These are phyloP conservation scores for Kudoa iwatai DNA, from an alignment of 30 jellyfish, hydroid and myxozoan genomes.

Conservation along the genomic window DNA sequence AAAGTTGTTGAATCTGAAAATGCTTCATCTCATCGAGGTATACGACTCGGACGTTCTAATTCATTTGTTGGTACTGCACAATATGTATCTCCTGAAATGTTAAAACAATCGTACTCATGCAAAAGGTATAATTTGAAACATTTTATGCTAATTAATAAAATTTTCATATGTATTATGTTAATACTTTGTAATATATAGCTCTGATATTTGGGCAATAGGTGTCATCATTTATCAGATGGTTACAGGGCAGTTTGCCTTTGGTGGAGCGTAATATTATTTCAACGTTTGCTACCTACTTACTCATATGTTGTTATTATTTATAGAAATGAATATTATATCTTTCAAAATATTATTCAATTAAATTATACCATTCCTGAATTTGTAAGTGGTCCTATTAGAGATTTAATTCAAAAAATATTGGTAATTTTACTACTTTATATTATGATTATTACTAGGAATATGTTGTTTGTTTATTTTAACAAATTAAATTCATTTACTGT, in stretches of 20 bases:
- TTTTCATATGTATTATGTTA: neutral
- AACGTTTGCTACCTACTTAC: neutral
- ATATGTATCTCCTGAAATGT: constrained; percentile 75
- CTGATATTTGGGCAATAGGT: constrained; percentile 94
- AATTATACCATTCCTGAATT: constrained; percentile 56
- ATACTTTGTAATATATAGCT: constrained; percentile 6
- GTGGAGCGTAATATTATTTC: constrained; percentile 14
- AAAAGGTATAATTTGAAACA: constrained; percentile 16
- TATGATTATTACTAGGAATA: neutral
- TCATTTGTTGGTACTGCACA: constrained; percentile 98
- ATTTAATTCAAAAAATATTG: constrained; percentile 12
- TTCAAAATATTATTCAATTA: constrained; percentile 38
- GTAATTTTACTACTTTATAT: neutral
- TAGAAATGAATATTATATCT: constrained; percentile 70
- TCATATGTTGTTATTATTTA: neutral
- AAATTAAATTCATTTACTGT: neutral
- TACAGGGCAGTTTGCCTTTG: constrained; percentile 64
- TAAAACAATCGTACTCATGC: constrained; percentile 17
- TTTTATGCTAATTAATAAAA: neutral
- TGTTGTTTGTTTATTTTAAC: neutral
- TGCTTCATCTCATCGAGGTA: constrained; percentile 2
- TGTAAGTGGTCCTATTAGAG: constrained; percentile 27
- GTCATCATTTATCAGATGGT: constrained; percentile 36
- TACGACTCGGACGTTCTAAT: no score
- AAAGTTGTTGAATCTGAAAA: neutral